These are phyloP conservation scores for Petaurus breviceps DNA, from an alignment of 2,113 vertebrate species.

Conservation along the genomic window DNA sequence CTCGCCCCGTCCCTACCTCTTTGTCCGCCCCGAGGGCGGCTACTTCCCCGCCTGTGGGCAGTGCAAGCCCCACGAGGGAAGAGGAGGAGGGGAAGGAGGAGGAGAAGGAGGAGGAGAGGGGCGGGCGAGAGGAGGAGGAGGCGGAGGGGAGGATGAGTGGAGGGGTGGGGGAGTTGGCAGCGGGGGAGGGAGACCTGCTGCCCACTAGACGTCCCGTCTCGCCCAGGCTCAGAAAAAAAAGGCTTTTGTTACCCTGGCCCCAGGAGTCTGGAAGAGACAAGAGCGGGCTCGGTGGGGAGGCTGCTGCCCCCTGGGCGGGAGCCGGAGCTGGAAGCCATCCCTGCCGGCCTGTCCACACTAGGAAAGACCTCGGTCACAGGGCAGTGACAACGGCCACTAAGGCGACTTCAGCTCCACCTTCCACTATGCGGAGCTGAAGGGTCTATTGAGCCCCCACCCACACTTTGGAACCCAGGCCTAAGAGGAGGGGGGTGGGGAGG, in stretches of 20 bases:
- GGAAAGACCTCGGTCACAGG: neutral
- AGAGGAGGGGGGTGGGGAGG: neutral
- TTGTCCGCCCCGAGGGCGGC: conserved; percentile 64
- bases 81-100: conserved; percentile 21
- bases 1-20: conserved; percentile 43
- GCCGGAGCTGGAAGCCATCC: neutral
- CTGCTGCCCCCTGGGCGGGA: conserved; percentile 26
- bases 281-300: conserved; percentile 55
- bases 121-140: conserved; percentile 56
- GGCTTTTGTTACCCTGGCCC: conserved; percentile 24
- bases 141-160: conserved; percentile 63
- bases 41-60: conserved; percentile 65
- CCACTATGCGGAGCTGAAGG: neutral
- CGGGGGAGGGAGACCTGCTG: conserved; percentile 47
- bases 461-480: neutral
- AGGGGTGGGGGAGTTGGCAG: conserved; percentile 62
- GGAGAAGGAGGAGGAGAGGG: conserved; percentile 53
- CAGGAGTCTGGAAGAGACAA: neutral
- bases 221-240: neutral
- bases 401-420: neutral
- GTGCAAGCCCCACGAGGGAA: conserved; percentile 33
- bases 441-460: neutral
- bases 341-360: neutral
- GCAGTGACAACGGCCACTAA: neutral
- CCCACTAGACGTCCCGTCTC: neutral